These are phyloP conservation scores for Hippasteria phrygiana DNA, from an alignment of 53 echinoderm and acorn worm species.

Conservation along the genomic window DNA sequence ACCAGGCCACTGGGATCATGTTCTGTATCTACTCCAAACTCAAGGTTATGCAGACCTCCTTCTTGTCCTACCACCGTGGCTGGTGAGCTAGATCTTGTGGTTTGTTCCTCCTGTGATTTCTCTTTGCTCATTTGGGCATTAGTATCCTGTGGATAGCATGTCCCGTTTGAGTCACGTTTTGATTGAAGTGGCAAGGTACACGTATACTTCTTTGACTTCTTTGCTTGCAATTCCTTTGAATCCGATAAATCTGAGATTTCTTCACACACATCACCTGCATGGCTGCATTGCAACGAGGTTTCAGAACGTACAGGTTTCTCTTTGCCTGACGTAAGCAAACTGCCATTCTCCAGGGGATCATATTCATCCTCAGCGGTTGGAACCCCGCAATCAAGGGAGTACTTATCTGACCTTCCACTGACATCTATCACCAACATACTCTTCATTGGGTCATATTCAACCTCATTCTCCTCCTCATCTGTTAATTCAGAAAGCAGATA, in stretches of 20 bases:
- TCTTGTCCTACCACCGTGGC: neutral
- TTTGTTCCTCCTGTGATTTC: neutral
- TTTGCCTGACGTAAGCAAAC: neutral
- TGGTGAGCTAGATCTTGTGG: neutral
- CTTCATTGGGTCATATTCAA: slow-evolving; percentile 34
- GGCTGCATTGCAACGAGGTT: neutral
- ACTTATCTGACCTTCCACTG: slow-evolving; percentile 29
- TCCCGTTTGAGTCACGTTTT: too few species aligned
- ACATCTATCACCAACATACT: slow-evolving; percentile 14
- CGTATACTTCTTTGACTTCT: too few species aligned
- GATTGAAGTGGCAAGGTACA: too few species aligned
- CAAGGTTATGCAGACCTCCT: slow-evolving; percentile 15
- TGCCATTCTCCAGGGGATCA: slow-evolving; percentile 51
- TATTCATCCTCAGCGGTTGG: slow-evolving; percentile 54
- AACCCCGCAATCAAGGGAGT: slow-evolving; percentile 7
- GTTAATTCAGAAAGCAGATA: neutral
- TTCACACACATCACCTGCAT: neutral
- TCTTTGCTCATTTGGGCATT: neutral
- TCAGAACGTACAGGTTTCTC: neutral
- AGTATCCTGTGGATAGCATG: too few species aligned
- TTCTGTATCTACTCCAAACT: neutral
- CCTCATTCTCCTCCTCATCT: neutral
- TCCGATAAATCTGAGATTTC: neutral
- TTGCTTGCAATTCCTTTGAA: neutral
- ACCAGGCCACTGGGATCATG: slow-evolving; percentile 13